Conservation (phyloP, 2,113 vertebrate species). For the Amazona vittata region DNA sequence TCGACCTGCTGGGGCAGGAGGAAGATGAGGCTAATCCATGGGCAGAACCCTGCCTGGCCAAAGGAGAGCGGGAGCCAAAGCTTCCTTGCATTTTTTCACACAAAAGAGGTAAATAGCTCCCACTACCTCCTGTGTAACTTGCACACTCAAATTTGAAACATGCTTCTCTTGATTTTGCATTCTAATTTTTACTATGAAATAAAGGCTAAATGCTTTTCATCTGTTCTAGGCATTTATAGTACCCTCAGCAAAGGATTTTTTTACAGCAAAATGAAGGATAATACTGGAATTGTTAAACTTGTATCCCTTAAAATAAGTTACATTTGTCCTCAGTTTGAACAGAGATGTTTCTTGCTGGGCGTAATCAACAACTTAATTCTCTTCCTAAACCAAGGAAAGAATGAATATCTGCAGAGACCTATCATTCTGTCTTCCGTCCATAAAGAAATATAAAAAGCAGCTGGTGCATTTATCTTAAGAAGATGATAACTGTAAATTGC, state of each 20-base stretch:
- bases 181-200: conserved; percentile 54
- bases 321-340: conserved; percentile 59
- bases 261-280: conserved; percentile 17
- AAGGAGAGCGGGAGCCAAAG: not conserved
- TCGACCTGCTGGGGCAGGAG: not conserved
- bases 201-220: conserved; percentile 46
- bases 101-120: conserved; percentile 3
- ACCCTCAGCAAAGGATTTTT: conserved; percentile 15
- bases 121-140: conserved; percentile 9
- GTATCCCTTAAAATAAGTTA: conserved; percentile 43
- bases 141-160: not conserved
- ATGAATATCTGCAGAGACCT: conserved; percentile 49
- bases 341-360: conserved; percentile 58
- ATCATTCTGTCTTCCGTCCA: conserved; percentile 60
- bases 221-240: not conserved
- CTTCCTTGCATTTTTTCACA: not conserved
- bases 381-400: conserved; percentile 49
- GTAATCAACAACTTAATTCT: conserved; percentile 63
- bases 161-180: conserved; percentile 27
- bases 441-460: conserved; percentile 67
- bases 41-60: not conserved
- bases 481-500: conserved; percentile 69
- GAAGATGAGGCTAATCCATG: not conserved
- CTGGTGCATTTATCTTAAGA: conserved; percentile 67
- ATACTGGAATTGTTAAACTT: conserved; percentile 52